Evolutionary conservation across 1,140 invertebrate genomes (phyloP).

Genomic region (Drosophila truncata): DNA sequence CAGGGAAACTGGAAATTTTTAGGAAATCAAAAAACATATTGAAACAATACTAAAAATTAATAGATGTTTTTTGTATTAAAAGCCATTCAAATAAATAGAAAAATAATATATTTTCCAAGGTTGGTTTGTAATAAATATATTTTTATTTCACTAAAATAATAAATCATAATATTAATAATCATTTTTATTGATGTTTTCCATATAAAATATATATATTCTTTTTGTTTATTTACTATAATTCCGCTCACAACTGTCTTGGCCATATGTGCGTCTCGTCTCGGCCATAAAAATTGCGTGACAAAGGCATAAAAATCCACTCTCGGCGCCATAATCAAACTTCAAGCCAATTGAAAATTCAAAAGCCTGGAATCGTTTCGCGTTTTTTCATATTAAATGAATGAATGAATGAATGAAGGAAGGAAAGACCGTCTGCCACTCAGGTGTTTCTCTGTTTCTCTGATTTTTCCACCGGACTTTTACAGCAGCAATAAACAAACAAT

Average conservation of each 20-base stretch:
- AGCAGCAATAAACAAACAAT: constrained; percentile 41
- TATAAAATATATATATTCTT: background rate
- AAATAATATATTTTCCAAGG: background rate
- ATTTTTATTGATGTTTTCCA: background rate
- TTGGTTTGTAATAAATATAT: background rate
- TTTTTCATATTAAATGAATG: constrained; percentile 50
- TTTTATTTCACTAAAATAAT: background rate
- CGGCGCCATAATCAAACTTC: constrained; percentile 50
- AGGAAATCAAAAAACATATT: background rate
- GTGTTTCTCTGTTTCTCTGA: constrained; percentile 1
- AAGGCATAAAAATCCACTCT: constrained; percentile 45
- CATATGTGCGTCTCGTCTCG: background rate
- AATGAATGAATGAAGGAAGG: constrained; percentile 16
- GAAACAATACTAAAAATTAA: too few relatives aligned
- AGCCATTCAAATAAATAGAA: background rate
- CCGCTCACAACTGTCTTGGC: background rate
- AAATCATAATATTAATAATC: background rate
- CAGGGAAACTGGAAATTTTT: background rate
- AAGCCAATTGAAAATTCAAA: constrained; percentile 61
- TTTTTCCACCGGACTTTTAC: constrained; percentile 16
- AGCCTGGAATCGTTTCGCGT: constrained; percentile 40
- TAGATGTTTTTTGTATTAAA: background rate
- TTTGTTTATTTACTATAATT: background rate
- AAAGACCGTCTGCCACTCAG: background rate
- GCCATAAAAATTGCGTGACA: constrained; percentile 48